Percentiles rank a stretch among this genome's conserved stretches.
These are phyloP conservation scores for Apodemus speciosus DNA, from an alignment of 2,113 vertebrate species.

Conservation along the genomic window DNA sequence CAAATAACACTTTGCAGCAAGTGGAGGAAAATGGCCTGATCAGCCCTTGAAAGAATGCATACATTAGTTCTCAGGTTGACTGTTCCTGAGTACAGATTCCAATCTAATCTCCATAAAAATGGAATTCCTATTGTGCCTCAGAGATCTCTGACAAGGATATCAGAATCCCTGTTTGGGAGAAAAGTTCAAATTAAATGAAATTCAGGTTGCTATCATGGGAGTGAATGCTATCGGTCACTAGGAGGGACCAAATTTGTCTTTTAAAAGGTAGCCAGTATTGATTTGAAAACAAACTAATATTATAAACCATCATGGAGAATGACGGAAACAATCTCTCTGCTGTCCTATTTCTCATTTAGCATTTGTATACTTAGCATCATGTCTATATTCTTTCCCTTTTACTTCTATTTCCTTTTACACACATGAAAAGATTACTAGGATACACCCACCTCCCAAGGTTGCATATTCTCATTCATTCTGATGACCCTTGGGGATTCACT, in stretches of 20 bases:
- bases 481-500: too few relatives aligned
- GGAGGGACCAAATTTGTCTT: constrained; percentile 7
- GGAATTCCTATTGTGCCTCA: constrained; percentile 57
- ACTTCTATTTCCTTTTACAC: background rate
- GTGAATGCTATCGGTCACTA: background rate
- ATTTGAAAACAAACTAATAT: background rate
- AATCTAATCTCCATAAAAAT: constrained; percentile 71
- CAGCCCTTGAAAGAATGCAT: constrained; percentile 47
- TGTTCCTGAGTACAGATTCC: constrained; percentile 40
- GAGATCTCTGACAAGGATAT: background rate
- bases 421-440: background rate
- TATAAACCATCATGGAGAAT: background rate
- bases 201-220: background rate
- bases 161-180: constrained; percentile 34
- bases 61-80: constrained; percentile 57
- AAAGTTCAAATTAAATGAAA: constrained; percentile 44
- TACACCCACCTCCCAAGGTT: too few relatives aligned
- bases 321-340: background rate
- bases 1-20: constrained; percentile 42
- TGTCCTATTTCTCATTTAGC: background rate
- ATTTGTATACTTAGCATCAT: background rate
- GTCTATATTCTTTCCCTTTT: background rate
- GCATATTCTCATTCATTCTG: too few relatives aligned
- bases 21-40: background rate
- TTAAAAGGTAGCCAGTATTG: background rate